Conservation (phyloP, 2,888 invertebrate genomes). For the Pterobdella sp. region DNA sequence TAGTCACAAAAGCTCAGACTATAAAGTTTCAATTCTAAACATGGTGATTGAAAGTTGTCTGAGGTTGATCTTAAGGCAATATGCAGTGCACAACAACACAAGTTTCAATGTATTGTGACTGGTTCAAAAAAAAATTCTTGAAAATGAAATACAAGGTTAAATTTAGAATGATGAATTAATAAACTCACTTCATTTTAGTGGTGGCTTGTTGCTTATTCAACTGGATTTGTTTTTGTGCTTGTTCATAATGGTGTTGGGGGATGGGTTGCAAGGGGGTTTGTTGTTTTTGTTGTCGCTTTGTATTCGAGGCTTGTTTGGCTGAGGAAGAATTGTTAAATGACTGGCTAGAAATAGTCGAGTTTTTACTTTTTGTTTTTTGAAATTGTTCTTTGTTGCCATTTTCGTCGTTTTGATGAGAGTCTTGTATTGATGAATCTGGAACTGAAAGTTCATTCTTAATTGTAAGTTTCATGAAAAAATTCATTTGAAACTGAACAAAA, state of each 20-base stretch:
- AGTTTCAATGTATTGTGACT: too few species aligned
- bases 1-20: too few species aligned
- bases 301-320: constrained; percentile 3
- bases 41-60: too few species aligned
- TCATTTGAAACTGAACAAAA: neutral
- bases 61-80: too few species aligned
- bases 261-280: constrained; percentile 31
- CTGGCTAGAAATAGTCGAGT: neutral
- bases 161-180: too few species aligned
- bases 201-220: constrained; percentile 38
- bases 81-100: too few species aligned
- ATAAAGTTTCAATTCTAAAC: too few species aligned
- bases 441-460: neutral
- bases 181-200: constrained; percentile 51
- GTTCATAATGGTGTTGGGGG: constrained; percentile 32
- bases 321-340: neutral
- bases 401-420: neutral
- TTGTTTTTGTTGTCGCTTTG: constrained; percentile 14
- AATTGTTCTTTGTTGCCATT: constrained; percentile 5
- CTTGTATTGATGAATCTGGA: neutral
- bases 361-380: constrained; percentile 9
- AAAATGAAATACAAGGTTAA: too few species aligned
- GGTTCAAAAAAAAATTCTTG: too few species aligned
- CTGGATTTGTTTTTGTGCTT: constrained; percentile 30
- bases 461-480: too few species aligned